phyloP scores from a whole-genome alignment of 2,888 invertebrate species.

The Apamea anceps region DNA sequence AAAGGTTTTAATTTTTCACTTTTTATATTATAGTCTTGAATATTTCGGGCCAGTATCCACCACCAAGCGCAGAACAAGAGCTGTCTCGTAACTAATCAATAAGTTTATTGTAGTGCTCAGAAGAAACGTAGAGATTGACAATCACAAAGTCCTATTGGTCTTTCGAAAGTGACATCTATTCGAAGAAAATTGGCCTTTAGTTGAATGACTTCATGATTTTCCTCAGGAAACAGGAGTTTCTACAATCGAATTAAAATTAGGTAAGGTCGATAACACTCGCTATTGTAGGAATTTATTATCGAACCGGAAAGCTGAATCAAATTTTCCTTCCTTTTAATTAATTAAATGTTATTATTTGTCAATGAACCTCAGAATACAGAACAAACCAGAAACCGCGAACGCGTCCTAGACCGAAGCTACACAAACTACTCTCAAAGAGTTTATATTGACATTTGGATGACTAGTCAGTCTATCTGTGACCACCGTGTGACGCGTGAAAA shows the following conservation, averaged over 20 bases:
- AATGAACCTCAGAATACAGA: too few species aligned
- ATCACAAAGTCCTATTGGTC: neutral
- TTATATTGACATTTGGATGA: too few species aligned
- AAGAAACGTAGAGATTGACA: too few species aligned
- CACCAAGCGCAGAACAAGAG: neutral
- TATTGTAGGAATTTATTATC: conserved; percentile 16
- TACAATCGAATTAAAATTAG: neutral
- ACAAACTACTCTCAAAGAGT: too few species aligned
- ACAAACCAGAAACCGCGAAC: too few species aligned
- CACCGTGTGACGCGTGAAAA: too few species aligned
- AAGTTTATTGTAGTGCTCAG: neutral
- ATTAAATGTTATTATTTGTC: conserved; percentile 1
- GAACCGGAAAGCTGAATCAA: neutral
- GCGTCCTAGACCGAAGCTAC: too few species aligned
- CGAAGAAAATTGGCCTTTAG: neutral
- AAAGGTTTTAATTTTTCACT: too few species aligned
- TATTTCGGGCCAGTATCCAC: neutral
- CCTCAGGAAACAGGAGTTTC: neutral
- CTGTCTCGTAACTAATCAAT: neutral
- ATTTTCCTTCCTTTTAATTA: conserved; percentile 8
- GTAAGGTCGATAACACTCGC: conserved; percentile 3
- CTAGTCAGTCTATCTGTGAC: too few species aligned
- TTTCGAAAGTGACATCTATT: neutral
- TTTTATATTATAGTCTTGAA: neutral
- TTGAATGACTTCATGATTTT: conserved; percentile 4